phyloP scores from a whole-genome alignment of 2,888 invertebrate species.

The Folsomia manolachei region DNA sequence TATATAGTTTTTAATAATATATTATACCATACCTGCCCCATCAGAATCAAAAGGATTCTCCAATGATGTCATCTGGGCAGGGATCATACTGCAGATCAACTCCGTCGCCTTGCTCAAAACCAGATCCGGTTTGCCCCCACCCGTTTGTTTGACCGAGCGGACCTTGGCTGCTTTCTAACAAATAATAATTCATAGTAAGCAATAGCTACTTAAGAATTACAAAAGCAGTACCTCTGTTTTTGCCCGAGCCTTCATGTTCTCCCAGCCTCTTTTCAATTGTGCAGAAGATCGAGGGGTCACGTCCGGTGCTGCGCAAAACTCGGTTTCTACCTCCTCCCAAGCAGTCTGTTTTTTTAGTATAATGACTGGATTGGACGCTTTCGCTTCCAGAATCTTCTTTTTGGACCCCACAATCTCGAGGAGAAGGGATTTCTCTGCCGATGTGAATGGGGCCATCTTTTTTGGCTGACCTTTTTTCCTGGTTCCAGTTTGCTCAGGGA shows the following conservation, averaged over 20 bases:
- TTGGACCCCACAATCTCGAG: neutral
- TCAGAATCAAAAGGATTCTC: neutral
- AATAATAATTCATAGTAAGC: neutral
- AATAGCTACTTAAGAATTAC: neutral
- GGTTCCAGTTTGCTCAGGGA: too few species aligned
- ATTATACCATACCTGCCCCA: too few species aligned
- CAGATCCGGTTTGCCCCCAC: neutral
- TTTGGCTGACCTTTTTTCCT: too few species aligned
- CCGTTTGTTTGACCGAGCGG: neutral
- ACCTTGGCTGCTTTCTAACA: neutral
- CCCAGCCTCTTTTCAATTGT: neutral
- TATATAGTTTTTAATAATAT: too few species aligned
- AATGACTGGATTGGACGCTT: neutral
- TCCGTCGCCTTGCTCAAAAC: neutral
- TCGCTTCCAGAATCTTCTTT: neutral
- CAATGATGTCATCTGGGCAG: neutral
- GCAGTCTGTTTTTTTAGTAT: slow-evolving; percentile 3
- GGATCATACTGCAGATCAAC: neutral
- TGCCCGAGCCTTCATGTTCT: slow-evolving; percentile 1
- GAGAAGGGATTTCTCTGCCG: neutral
- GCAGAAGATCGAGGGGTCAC: neutral
- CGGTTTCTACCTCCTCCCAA: neutral
- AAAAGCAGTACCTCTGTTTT: neutral
- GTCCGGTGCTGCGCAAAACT: neutral
- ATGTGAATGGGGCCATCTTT: neutral